Percentiles rank a stretch among this genome's conserved stretches.
Conservation (phyloP, 2,113 vertebrate genomes). For the Campylomormyrus numenius region DNA sequence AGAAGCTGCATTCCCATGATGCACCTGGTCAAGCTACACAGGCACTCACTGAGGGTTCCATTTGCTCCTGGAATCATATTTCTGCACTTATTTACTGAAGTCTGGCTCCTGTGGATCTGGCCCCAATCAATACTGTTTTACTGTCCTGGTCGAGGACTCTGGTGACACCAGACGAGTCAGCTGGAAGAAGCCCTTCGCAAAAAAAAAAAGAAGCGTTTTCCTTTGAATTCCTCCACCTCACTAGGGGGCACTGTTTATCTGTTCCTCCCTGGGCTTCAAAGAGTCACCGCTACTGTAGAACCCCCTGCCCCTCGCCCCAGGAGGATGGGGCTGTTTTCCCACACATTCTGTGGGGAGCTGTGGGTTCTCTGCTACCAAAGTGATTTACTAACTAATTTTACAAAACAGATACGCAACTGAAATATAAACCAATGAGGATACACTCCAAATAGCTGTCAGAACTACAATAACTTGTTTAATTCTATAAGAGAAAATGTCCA, state of each 20-base stretch:
- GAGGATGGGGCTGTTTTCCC: not conserved
- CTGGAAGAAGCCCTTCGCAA: not conserved
- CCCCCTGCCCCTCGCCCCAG: not conserved
- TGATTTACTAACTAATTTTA: not conserved
- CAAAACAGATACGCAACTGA: not conserved
- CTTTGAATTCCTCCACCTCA: slow-evolving; percentile 20
- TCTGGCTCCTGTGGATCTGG: not conserved
- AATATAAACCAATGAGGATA: not conserved
- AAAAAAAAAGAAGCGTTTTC: not conserved
- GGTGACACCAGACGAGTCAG: not conserved
- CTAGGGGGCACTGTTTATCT: slow-evolving; percentile 12
- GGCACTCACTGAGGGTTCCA: not conserved
- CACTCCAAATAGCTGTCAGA: not conserved
- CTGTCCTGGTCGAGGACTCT: not conserved
- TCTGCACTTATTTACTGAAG: not conserved
- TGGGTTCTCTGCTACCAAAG: not conserved
- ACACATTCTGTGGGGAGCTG: not conserved
- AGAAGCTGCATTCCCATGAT: slow-evolving; percentile 4
- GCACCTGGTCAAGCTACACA: not conserved
- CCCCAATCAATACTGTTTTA: not conserved
- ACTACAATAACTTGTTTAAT: not conserved
- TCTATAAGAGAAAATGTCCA: not conserved
- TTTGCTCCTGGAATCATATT: not conserved
- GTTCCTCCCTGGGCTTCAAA: not conserved
- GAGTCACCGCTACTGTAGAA: not conserved